Conservation (phyloP, 2,113 vertebrate genomes). For the Antechinus flavipes region DNA sequence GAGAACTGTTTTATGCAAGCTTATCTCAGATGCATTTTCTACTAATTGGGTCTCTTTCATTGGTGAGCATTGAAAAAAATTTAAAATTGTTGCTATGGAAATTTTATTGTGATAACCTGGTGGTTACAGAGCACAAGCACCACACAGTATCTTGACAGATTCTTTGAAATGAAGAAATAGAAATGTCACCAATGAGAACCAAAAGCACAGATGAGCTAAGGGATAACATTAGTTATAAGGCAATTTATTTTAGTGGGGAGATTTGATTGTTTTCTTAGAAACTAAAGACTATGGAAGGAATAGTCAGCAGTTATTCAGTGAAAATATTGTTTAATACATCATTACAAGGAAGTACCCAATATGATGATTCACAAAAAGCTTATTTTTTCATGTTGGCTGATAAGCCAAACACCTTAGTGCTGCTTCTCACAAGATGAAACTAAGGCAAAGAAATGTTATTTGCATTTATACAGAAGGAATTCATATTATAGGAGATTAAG, state of each 20-base stretch:
- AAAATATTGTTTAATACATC: background rate
- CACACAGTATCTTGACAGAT: background rate
- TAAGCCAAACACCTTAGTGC: background rate
- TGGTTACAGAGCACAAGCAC: too few relatives aligned
- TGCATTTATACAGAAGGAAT: background rate
- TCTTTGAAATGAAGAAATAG: background rate
- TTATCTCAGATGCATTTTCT: background rate
- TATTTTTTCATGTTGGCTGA: background rate
- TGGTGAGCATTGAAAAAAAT: background rate
- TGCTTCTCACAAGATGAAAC: background rate
- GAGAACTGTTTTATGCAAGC: background rate
- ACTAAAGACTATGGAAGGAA: background rate
- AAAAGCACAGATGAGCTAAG: background rate
- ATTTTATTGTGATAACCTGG: background rate
- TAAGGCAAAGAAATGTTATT: background rate
- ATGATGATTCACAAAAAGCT: background rate
- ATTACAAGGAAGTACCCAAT: background rate
- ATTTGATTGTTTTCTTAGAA: background rate
- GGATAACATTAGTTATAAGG: background rate
- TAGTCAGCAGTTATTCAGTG: background rate
- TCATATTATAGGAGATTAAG: background rate
- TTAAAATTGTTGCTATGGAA: conserved; percentile 6
- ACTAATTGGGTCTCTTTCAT: background rate
- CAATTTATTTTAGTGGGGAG: background rate
- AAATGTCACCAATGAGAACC: background rate